Evolutionary conservation across 2,113 vertebrate genomes (phyloP).

Genomic region (Sarotherodon lohbergeri): DNA sequence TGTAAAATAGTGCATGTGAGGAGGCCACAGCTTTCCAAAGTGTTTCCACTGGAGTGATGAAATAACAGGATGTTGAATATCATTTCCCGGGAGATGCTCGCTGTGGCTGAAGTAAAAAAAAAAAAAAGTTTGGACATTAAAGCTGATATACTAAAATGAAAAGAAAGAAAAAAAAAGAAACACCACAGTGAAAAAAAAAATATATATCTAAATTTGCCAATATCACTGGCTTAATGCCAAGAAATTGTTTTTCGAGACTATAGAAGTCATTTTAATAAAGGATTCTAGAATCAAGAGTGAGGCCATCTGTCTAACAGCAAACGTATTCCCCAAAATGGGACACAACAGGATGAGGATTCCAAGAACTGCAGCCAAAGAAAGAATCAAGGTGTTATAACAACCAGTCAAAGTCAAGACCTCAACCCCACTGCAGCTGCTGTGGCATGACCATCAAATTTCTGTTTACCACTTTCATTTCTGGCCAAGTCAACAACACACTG

Average conservation of each 20-base stretch:
- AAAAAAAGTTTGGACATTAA: not conserved
- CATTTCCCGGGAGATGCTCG: not conserved
- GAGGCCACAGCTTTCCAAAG: not conserved
- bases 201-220: too few relatives aligned
- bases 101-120: not conserved
- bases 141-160: not conserved
- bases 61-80: not conserved
- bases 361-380: not conserved
- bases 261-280: not conserved
- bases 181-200: too few relatives aligned
- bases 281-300: not conserved
- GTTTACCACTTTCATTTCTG: not conserved
- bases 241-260: not conserved
- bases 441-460: accelerated
- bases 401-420: not conserved
- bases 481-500: not conserved
- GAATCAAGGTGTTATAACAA: not conserved
- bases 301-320: not conserved
- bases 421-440: accelerated
- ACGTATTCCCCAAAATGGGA: accelerated
- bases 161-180: not conserved
- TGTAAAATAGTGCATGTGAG: not conserved
- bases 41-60: not conserved
- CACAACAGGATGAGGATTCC: not conserved
- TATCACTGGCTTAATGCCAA: not conserved